Percentiles rank a stretch among this genome's conserved stretches.
Conservation (phyloP, 2,888 invertebrate species). For the Drosophila percnosoma region DNA sequence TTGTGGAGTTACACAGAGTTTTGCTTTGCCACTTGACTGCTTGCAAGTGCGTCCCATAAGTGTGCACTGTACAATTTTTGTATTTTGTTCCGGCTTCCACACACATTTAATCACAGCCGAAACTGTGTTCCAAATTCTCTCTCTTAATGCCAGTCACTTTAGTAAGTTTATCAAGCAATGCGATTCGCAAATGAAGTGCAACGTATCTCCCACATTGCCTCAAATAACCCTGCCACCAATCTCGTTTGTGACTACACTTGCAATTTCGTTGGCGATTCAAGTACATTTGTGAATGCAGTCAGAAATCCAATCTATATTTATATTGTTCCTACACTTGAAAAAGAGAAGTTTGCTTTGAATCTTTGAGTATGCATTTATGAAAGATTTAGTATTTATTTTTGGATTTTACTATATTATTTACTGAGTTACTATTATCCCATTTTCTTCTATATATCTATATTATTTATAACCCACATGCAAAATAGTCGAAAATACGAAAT, state of each 20-base stretch:
- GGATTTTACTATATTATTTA: not conserved
- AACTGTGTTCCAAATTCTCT: conserved; percentile 13
- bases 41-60: conserved; percentile 63
- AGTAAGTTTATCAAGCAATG: conserved; percentile 31
- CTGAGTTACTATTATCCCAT: not conserved
- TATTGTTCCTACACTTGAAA: not conserved
- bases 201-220: conserved; percentile 15
- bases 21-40: conserved; percentile 65
- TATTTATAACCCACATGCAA: not conserved
- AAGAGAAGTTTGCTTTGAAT: not conserved
- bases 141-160: conserved; percentile 24
- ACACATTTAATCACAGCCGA: conserved; percentile 2
- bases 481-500: not conserved
- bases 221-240: conserved; percentile 10
- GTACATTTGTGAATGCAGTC: conserved; percentile 21
- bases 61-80: conserved; percentile 62
- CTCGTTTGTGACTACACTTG: conserved; percentile 30
- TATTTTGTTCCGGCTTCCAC: conserved; percentile 34
- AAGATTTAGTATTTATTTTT: no score
- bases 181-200: conserved; percentile 39
- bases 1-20: conserved; percentile 43
- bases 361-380: no score
- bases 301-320: conserved; percentile 36
- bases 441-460: not conserved
- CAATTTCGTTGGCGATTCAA: conserved; percentile 39